These are phyloP conservation scores for Yponomeuta sedellus DNA, from an alignment of 2,888 invertebrate species.

Conservation along the genomic window DNA sequence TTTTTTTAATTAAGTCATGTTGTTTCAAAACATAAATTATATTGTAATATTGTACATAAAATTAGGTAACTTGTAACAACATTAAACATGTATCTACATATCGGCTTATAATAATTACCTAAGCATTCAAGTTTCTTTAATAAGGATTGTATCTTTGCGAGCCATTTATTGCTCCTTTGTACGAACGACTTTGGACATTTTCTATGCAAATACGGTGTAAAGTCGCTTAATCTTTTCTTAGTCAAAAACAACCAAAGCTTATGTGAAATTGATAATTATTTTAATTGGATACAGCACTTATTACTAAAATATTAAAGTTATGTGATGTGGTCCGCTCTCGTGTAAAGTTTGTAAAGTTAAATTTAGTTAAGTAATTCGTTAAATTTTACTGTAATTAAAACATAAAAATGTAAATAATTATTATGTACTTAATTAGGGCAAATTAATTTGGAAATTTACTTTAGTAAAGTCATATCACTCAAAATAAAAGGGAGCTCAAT, in stretches of 20 bases:
- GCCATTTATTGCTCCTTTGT: not conserved
- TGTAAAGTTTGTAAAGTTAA: constrained; percentile 6
- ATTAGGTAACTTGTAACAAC: not conserved
- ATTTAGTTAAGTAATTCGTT: constrained; percentile 17
- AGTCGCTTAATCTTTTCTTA: constrained; percentile 11
- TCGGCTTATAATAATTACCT: not conserved
- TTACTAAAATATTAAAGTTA: constrained; percentile 2
- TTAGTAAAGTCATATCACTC: constrained; percentile 51
- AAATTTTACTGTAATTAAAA: constrained; percentile 13
- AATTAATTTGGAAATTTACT: constrained; percentile 40
- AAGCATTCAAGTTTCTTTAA: not conserved
- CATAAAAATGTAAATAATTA: not conserved
- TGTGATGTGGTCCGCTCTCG: constrained; percentile 11
- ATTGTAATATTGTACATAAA: constrained; percentile 6
- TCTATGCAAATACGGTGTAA: not conserved
- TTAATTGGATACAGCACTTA: constrained; percentile 12
- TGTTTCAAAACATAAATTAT: not conserved
- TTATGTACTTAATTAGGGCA: constrained; percentile 17
- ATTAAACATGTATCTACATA: not conserved
- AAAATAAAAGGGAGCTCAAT: constrained; percentile 49
- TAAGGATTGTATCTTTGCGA: not conserved
- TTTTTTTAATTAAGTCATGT: not conserved
- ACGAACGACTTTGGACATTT: not conserved
- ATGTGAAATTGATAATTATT: not conserved
- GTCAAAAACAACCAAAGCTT: constrained; percentile 19